A percentile compares a stretch with the other conserved stretches of the same genome.
Evolutionary conservation across 2,113 vertebrate species (phyloP).

Genomic region (Pteruthius melanotis): DNA sequence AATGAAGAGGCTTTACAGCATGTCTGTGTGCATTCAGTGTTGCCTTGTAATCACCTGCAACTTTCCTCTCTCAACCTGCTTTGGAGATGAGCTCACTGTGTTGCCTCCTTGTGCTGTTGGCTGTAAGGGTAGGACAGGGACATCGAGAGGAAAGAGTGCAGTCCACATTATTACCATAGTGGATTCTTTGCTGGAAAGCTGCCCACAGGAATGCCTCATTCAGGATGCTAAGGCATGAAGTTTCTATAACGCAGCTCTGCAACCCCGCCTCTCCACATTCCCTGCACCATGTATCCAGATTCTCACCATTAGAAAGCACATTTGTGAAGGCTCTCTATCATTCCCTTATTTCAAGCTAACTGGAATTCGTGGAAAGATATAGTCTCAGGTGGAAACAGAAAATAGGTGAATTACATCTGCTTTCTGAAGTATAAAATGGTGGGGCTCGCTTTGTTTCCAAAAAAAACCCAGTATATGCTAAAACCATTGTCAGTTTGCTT

Average conservation of each 20-base stretch:
- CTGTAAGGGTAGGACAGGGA: too few relatives aligned
- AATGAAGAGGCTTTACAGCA: background rate
- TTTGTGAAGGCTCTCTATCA: background rate
- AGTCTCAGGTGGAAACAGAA: background rate
- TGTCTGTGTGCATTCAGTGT: background rate
- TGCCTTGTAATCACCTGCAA: background rate
- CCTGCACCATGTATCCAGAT: background rate
- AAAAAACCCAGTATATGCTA: background rate
- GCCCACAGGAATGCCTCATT: background rate
- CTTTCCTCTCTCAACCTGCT: background rate
- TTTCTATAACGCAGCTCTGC: background rate
- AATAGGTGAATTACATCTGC: background rate
- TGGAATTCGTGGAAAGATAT: background rate
- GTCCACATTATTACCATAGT: fast-evolving
- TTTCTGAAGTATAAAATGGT: background rate
- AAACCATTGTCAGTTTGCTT: background rate
- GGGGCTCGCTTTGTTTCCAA: background rate
- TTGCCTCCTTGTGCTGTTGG: background rate
- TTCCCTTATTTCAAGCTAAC: background rate
- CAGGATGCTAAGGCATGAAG: background rate
- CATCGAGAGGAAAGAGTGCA: background rate
- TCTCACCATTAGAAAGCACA: background rate
- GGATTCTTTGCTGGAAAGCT: background rate
- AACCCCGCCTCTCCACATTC: background rate
- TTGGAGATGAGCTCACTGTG: background rate